phyloP scores from a whole-genome alignment of 2,113 vertebrate genomes.

The Tachysurus fulvidraco region DNA sequence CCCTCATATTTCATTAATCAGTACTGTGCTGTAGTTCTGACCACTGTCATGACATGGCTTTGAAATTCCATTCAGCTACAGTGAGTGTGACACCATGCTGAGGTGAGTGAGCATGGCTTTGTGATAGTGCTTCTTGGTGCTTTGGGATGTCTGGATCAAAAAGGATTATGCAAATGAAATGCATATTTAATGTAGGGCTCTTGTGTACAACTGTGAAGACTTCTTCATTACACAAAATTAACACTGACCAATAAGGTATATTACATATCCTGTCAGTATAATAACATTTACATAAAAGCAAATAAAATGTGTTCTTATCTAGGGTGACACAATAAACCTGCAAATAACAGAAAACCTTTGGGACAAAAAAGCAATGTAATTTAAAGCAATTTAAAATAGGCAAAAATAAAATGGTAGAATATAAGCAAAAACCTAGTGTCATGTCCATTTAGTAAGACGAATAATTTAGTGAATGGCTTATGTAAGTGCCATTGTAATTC shows the following conservation, averaged over 20 bases:
- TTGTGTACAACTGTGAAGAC: slow-evolving; percentile 29
- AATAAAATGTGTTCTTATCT: not conserved
- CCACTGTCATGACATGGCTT: slow-evolving; percentile 29
- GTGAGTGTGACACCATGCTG: slow-evolving; percentile 28
- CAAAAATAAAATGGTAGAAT: not conserved
- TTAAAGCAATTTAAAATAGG: not conserved
- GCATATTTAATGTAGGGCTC: slow-evolving; percentile 38
- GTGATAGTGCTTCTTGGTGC: slow-evolving; percentile 8
- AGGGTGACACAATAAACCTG: no score
- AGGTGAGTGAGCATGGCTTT: slow-evolving; percentile 25
- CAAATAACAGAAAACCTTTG: no score
- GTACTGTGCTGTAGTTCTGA: not conserved
- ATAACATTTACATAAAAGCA: not conserved
- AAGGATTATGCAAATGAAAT: slow-evolving; percentile 49
- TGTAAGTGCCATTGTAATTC: not conserved
- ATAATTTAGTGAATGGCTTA: not conserved
- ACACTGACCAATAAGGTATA: slow-evolving; percentile 17
- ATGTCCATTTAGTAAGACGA: not conserved
- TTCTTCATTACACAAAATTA: slow-evolving; percentile 7
- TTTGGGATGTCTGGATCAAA: slow-evolving; percentile 40
- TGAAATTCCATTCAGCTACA: slow-evolving; percentile 27
- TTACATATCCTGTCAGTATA: not conserved
- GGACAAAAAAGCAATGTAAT: not conserved
- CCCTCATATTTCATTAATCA: slow-evolving; percentile 14
- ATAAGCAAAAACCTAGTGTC: not conserved